Base-by-base conservation (phyloP, 2,113 vertebrate genomes). In the Epinephelus lanceolatus region DNA sequence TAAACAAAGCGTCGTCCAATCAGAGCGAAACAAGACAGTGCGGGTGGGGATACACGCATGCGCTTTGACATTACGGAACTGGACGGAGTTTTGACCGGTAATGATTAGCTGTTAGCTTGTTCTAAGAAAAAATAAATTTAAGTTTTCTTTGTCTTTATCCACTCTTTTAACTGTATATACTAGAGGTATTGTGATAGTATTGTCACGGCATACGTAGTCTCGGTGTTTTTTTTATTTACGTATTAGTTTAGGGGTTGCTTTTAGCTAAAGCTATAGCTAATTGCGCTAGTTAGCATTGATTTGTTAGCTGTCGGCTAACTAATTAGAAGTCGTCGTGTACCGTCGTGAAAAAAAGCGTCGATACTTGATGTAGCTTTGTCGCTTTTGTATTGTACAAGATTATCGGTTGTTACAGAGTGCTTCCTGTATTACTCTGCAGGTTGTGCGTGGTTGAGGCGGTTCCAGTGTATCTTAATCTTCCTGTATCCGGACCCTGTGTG, bases 1-100 rank as follows among this genome's bases (percentile, higher is more conserved):
- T 0, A 4, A 55, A 49, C 2, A 37, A 37, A n/a, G 42, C 18
- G 14, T 66, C 9, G 49, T 76, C 95, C 94, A 95, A 95, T 95
- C 90, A 93, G 13, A 86, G 23, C 6, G 66, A 55, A 88, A 85
- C 90, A 93, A 73, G 83, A 18, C 74, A 55, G 27, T 65, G 3
- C 0, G 14, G 30, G 12, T n/a, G n/a, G n/a, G 1, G 11, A 2
- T n/a, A 1, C 27, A 25, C 81, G 80, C 85, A 82, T 87, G 76
- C 70, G 82, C 78, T 11, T 0, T 70, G 18, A 10, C 0, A 12
- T 5, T 17, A 25, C 90, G 86, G 94, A 94, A 95, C 51, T 84
- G 49, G 71, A 15, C 27, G 23, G 55, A 6, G 66, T 67, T 78
- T 37, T 68, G 66, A 78, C 62, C 18, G 73, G 70, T 33, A 83